Evolutionary conservation across 2,797 vertebrate species (phyloP).

Genomic region (Sebastes cheni): DNA sequence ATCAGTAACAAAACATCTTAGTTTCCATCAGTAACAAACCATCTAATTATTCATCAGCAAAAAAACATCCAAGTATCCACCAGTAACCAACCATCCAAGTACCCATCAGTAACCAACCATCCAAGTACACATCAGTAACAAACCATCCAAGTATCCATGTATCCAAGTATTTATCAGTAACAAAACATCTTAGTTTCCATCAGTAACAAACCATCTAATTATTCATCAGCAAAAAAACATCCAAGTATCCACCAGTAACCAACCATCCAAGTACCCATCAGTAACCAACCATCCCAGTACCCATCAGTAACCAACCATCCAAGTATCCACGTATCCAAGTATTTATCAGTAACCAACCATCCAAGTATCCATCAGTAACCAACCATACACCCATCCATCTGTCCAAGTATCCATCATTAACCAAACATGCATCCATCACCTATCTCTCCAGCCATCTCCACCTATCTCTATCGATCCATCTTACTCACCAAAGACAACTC

Average conservation of each 20-base stretch:
- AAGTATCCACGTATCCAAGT: too few species aligned
- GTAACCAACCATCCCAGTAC: fast-evolving
- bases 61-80: too few species aligned
- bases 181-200: too few species aligned
- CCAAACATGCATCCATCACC: background rate
- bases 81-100: too few species aligned
- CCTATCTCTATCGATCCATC: background rate
- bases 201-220: too few species aligned
- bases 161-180: too few species aligned
- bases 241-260: fast-evolving
- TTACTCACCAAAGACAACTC: conserved; percentile 2
- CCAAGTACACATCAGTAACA: fast-evolving
- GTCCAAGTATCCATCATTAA: background rate
- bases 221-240: background rate
- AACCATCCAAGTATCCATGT: too few species aligned
- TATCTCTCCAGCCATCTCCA: background rate
- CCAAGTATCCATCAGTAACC: background rate
- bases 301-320: too few species aligned
- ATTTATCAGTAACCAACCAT: background rate
- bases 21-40: background rate
- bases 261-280: too few species aligned
- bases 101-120: too few species aligned
- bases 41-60: background rate
- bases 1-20: fast-evolving
- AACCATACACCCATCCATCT: background rate